A percentile compares a stretch with the other conserved stretches of the same genome.
phyloP scores from a whole-genome alignment of 2,113 vertebrate genomes.

The Jaculus jaculus region DNA sequence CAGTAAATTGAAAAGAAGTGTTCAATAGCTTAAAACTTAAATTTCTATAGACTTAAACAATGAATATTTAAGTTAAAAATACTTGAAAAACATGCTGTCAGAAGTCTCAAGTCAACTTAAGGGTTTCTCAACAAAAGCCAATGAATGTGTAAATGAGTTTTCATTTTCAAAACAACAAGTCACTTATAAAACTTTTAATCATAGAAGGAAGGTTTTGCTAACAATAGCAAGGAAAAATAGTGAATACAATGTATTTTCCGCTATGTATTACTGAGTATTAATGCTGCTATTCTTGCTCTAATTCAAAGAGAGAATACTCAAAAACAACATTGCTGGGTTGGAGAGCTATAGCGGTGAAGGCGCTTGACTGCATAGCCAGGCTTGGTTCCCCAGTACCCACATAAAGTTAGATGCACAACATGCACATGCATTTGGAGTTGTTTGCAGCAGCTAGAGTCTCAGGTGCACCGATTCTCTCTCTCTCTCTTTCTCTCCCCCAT shows the following conservation, averaged over 20 bases:
- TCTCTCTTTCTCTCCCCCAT: too few species aligned
- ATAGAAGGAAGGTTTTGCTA: neutral
- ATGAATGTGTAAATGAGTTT: neutral
- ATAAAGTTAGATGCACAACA: too few species aligned
- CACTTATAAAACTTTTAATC: neutral
- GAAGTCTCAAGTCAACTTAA: neutral
- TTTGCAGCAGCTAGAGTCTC: too few species aligned
- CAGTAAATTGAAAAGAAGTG: neutral
- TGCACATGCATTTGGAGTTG: too few species aligned
- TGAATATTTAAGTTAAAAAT: neutral
- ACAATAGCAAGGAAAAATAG: neutral
- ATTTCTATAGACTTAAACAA: neutral
- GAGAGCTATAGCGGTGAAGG: too few species aligned
- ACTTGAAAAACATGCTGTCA: neutral
- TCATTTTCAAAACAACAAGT: neutral
- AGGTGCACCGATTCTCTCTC: too few species aligned
- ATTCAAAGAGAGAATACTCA: neutral
- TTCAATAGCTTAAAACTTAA: neutral
- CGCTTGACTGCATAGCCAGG: too few species aligned
- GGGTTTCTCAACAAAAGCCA: neutral
- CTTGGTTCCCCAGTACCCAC: too few species aligned
- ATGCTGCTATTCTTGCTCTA: neutral
- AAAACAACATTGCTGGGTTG: too few species aligned
- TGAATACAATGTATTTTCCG: neutral
- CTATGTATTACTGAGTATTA: neutral